Evolutionary conservation across 2,888 invertebrate species (phyloP).

Genomic region (Teleogryllus oceanicus): DNA sequence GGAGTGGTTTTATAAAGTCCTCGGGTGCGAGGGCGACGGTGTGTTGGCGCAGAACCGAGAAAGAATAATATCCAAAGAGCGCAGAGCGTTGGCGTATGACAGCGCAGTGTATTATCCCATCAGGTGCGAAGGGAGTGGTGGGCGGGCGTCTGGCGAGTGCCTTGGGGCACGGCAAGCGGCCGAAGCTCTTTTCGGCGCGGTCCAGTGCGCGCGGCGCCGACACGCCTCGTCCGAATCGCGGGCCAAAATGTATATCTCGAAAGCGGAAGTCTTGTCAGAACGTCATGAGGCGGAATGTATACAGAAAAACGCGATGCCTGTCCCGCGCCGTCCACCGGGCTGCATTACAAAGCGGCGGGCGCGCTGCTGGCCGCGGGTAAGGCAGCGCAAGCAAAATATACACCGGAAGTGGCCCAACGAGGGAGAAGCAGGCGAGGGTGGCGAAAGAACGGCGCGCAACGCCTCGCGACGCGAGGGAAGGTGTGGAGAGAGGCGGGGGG

Average conservation of each 20-base stretch:
- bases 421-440: not conserved
- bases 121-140: too few species aligned
- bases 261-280: not conserved
- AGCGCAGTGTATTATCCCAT: too few species aligned
- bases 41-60: too few species aligned
- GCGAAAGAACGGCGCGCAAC: not conserved
- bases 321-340: not conserved
- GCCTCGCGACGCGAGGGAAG: not conserved
- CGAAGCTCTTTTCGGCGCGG: too few species aligned
- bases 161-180: too few species aligned
- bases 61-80: too few species aligned
- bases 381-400: not conserved
- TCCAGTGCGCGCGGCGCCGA: too few species aligned
- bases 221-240: not conserved
- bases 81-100: too few species aligned
- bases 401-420: not conserved
- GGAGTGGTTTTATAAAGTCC: too few species aligned
- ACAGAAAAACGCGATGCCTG: not conserved
- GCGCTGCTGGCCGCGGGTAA: not conserved
- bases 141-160: too few species aligned
- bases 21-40: too few species aligned
- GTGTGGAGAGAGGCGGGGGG: not conserved
- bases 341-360: not conserved
- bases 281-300: not conserved
- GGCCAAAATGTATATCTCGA: not conserved